Percentiles rank a stretch among this genome's conserved stretches.
Evolutionary conservation across 1,140 invertebrate species (phyloP).

Genomic region (Drosophila equinoxialis): DNA sequence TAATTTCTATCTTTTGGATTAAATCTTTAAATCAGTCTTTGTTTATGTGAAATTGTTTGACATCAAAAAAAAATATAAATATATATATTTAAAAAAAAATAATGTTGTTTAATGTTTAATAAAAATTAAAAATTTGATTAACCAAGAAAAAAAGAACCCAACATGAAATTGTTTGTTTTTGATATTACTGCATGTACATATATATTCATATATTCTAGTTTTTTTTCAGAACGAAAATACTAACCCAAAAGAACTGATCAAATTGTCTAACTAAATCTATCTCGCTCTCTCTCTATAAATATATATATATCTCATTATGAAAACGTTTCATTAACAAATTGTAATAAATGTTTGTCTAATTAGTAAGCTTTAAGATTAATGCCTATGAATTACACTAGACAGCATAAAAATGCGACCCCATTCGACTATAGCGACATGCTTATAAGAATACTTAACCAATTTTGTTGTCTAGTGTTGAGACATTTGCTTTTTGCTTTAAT

Average conservation of each 20-base stretch:
- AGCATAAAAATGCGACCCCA: neutral
- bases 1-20: constrained; percentile 16
- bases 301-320: constrained; percentile 1
- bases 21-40: constrained; percentile 35
- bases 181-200: constrained; percentile 58
- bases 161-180: constrained; percentile 60
- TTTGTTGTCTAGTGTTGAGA: constrained; percentile 31
- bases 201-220: constrained; percentile 25
- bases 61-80: constrained; percentile 29
- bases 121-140: constrained; percentile 69
- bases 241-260: neutral
- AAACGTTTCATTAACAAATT: constrained; percentile 8
- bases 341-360: constrained; percentile 7
- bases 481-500: constrained; percentile 23
- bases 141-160: constrained; percentile 44
- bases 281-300: neutral
- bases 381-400: constrained; percentile 2
- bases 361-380: constrained; percentile 2
- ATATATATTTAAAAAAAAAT: constrained; percentile 31
- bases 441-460: neutral
- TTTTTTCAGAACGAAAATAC: constrained; percentile 3
- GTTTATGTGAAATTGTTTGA: constrained; percentile 61
- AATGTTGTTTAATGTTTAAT: constrained; percentile 79
- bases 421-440: neutral
- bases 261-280: neutral